phyloP scores from a whole-genome alignment of 2,888 invertebrate genomes.

The Drosophila antonietae region DNA sequence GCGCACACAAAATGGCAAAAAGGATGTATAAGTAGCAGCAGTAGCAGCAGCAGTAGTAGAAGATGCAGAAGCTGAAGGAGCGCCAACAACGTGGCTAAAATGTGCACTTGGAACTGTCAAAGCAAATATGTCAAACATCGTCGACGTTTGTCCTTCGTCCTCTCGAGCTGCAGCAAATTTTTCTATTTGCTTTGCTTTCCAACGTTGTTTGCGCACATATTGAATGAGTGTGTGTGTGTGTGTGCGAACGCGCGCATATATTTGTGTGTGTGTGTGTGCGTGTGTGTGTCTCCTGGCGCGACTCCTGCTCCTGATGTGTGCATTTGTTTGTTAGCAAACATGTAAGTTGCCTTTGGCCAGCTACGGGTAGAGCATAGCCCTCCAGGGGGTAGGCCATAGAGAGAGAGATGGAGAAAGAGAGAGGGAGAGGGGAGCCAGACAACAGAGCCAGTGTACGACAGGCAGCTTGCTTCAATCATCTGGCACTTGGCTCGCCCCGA shows the following conservation, averaged over 20 bases:
- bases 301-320: constrained; percentile 63
- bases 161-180: constrained; percentile 62
- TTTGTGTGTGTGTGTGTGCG: constrained; percentile 19
- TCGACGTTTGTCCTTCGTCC: constrained; percentile 68
- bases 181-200: constrained; percentile 74
- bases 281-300: constrained; percentile 56
- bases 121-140: constrained; percentile 80
- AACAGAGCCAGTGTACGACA: constrained; percentile 17
- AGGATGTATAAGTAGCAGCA: constrained; percentile 22
- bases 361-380: constrained; percentile 31
- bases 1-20: constrained; percentile 50
- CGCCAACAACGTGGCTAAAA: constrained; percentile 70
- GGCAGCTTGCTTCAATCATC: constrained; percentile 61
- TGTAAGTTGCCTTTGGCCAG: constrained; percentile 78
- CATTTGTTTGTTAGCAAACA: constrained; percentile 79
- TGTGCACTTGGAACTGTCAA: constrained; percentile 80
- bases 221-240: constrained; percentile 37
- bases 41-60: constrained; percentile 3
- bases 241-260: constrained; percentile 11
- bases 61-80: constrained; percentile 17
- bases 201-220: constrained; percentile 75
- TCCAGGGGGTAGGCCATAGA: constrained; percentile 18
- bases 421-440: constrained; percentile 34
- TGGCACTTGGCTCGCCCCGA: constrained; percentile 61
- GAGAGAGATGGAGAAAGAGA: constrained; percentile 3